Conservation (phyloP, 2,888 invertebrate genomes). For the Nasonia oneida region DNA sequence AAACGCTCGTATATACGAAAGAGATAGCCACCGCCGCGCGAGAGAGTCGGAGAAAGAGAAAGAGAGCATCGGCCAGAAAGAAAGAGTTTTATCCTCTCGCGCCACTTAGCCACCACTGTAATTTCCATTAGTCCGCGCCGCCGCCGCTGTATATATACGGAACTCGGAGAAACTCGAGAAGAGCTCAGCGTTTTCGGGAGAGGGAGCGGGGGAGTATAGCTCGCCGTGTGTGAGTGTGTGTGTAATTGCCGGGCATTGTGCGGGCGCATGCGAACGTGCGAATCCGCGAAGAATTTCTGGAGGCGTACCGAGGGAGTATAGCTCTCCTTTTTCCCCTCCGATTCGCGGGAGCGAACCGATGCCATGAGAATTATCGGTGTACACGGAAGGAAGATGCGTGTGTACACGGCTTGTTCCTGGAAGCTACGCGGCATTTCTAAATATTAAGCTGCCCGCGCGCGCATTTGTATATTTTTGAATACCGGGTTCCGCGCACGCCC, state of each 20-base stretch:
- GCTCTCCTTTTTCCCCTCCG: neutral
- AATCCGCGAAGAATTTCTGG: slow-evolving; percentile 43
- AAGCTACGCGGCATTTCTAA: slow-evolving; percentile 29
- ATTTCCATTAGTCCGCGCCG: slow-evolving; percentile 73
- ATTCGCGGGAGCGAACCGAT: neutral
- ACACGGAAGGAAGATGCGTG: slow-evolving; percentile 30
- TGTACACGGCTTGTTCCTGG: neutral
- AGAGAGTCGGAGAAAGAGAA: slow-evolving; percentile 21
- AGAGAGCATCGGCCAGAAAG: neutral
- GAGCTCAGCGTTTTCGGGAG: slow-evolving; percentile 27
- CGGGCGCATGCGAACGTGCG: slow-evolving; percentile 40
- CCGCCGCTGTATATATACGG: neutral
- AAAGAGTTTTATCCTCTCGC: slow-evolving; percentile 71
- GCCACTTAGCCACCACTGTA: slow-evolving; percentile 77
- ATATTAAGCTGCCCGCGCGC: slow-evolving; percentile 37
- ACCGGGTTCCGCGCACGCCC: neutral
- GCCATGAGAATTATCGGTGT: slow-evolving; percentile 22
- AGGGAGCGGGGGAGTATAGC: slow-evolving; percentile 38
- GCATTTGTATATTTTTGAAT: slow-evolving; percentile 40
- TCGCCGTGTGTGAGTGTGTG: neutral
- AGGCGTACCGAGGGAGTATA: slow-evolving; percentile 24
- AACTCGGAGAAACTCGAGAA: slow-evolving; percentile 34
- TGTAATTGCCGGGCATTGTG: slow-evolving; percentile 49
- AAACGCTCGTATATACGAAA: slow-evolving; percentile 41
- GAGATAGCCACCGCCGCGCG: neutral